Percentiles rank a stretch among this genome's conserved stretches.
These are phyloP conservation scores for Silvanus unidentatus DNA, from an alignment of 2,888 invertebrate genomes.

Conservation along the genomic window DNA sequence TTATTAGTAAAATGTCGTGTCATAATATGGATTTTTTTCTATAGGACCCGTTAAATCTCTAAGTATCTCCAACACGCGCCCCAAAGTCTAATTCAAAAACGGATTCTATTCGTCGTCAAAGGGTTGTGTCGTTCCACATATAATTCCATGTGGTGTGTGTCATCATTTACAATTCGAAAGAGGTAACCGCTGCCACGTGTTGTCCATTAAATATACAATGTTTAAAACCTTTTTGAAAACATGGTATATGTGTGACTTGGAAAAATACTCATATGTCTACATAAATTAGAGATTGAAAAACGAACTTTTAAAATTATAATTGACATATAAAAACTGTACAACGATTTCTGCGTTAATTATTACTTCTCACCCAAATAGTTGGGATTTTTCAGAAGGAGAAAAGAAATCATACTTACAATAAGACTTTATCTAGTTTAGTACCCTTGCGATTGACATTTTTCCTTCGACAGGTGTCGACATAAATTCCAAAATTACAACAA, in stretches of 20 bases:
- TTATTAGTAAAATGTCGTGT: slow-evolving; percentile 1
- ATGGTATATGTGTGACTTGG: slow-evolving; percentile 23
- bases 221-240: slow-evolving; percentile 33
- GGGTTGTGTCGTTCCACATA: slow-evolving; percentile 29
- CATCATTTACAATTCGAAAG: slow-evolving; percentile 41
- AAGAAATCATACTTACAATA: no score
- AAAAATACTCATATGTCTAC: slow-evolving; percentile 2
- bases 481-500: slow-evolving; percentile 5
- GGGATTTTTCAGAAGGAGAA: no score
- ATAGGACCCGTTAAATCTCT: slow-evolving; percentile 6
- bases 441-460: slow-evolving; percentile 1
- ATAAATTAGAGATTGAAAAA: no score
- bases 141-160: no score
- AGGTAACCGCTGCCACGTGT: slow-evolving; percentile 40
- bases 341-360: no score
- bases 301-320: no score
- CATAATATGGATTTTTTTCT: background rate
- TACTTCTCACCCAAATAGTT: no score
- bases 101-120: slow-evolving; percentile 36
- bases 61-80: slow-evolving; percentile 28
- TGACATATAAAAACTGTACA: no score
- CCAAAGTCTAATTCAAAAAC: slow-evolving; percentile 32
- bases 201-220: slow-evolving; percentile 35
- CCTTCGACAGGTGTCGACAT: slow-evolving; percentile 18
- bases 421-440: no score